These are phyloP conservation scores for Ctenoplectra terminalis DNA, from an alignment of 1,140 invertebrate genomes.

Conservation along the genomic window DNA sequence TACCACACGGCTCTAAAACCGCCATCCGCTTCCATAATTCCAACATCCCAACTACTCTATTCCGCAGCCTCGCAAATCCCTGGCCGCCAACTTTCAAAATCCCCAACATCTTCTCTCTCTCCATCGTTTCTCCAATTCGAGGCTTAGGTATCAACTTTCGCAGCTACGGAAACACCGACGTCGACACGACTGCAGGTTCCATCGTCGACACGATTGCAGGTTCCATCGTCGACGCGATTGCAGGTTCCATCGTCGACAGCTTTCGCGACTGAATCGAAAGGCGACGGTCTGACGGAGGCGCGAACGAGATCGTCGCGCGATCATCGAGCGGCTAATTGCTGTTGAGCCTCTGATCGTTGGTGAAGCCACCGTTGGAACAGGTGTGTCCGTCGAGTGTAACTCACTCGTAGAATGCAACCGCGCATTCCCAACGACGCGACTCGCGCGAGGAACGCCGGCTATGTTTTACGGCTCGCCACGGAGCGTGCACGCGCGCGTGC, in stretches of 20 bases:
- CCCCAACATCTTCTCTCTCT: too few relatives aligned
- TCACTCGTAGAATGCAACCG: not conserved
- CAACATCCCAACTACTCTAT: not conserved
- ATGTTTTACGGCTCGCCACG: not conserved
- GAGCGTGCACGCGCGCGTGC: not conserved
- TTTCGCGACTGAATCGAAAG: not conserved
- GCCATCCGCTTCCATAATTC: not conserved
- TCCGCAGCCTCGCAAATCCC: not conserved
- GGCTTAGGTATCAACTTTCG: not conserved
- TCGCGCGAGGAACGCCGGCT: not conserved
- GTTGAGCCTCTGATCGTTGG: not conserved
- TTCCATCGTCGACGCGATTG: too few relatives aligned
- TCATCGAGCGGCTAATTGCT: not conserved
- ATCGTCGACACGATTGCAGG: too few relatives aligned
- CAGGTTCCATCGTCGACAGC: too few relatives aligned
- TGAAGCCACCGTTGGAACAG: not conserved
- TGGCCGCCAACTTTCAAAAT: constrained; percentile 1
- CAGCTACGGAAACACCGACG: not conserved
- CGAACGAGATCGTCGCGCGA: not conserved
- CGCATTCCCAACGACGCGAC: not conserved
- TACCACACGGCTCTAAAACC: not conserved
- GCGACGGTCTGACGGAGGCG: not conserved
- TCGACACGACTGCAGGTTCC: too few relatives aligned
- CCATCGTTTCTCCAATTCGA: not conserved
- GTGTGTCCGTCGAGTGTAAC: not conserved